A percentile compares a stretch with the other conserved stretches of the same genome.
phyloP scores from a whole-genome alignment of 1,140 invertebrate species.

The Dendrolimus kikuchii region DNA sequence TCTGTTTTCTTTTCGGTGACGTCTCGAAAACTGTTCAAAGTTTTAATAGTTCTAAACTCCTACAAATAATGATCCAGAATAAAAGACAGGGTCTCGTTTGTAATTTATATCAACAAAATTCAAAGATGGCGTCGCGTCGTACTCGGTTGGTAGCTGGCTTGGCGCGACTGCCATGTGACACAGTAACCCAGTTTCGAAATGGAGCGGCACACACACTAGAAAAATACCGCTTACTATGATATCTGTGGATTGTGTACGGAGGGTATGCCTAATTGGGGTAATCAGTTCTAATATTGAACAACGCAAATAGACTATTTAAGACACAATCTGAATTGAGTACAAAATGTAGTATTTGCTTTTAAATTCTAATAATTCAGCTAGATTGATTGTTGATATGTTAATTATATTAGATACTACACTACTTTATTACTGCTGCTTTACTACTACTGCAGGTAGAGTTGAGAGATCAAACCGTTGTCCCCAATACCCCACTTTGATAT shows the following conservation, averaged over 20 bases:
- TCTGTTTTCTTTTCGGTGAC: slow-evolving; percentile 35
- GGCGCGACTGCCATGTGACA: slow-evolving; percentile 62
- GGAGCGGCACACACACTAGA: slow-evolving; percentile 61
- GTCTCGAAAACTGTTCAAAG: slow-evolving; percentile 1
- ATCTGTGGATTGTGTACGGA: slow-evolving; percentile 20
- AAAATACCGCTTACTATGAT: slow-evolving; percentile 42
- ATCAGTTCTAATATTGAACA: slow-evolving; percentile 1
- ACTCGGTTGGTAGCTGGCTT: slow-evolving; percentile 40
- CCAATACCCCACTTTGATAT: too few species aligned
- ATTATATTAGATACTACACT: too few species aligned
- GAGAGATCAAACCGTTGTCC: too few species aligned
- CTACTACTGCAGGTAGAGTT: too few species aligned
- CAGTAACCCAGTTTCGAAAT: slow-evolving; percentile 67
- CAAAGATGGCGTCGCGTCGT: slow-evolving; percentile 60
- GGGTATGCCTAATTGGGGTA: slow-evolving; percentile 15
- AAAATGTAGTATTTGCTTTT: too few species aligned
- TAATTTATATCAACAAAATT: slow-evolving; percentile 52
- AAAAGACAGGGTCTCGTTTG: slow-evolving; percentile 11
- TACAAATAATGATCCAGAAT: not conserved
- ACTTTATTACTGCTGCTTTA: too few species aligned
- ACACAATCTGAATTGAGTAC: too few species aligned
- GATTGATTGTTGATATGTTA: too few species aligned
- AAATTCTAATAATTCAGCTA: too few species aligned
- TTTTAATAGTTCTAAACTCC: not conserved
- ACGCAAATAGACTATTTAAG: too few species aligned